A percentile compares a stretch with the other conserved stretches of the same genome.
Evolutionary conservation across 2,888 invertebrate genomes (phyloP).

Genomic region (Cyaniris semiargus): DNA sequence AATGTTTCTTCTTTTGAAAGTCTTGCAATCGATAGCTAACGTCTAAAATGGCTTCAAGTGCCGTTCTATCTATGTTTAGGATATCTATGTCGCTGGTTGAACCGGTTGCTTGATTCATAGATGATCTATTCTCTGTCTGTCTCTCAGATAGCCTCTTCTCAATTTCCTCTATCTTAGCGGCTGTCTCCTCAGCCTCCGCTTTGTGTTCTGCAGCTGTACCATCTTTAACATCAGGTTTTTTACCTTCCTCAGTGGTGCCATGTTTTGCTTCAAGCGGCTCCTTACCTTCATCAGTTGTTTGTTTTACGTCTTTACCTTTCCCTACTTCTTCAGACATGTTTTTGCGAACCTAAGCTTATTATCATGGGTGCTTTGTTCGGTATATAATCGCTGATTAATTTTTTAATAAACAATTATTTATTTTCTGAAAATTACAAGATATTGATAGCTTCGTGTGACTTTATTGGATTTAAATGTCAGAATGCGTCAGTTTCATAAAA

Average conservation of each 20-base stretch:
- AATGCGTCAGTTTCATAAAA: constrained; percentile 1
- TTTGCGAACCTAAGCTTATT: background rate
- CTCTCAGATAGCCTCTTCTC: constrained; percentile 43
- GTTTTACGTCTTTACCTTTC: constrained; percentile 21
- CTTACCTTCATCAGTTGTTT: background rate
- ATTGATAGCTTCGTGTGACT: background rate
- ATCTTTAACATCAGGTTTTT: constrained; percentile 26
- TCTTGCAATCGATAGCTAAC: constrained; percentile 62
- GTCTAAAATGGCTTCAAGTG: constrained; percentile 69
- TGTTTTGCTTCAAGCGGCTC: background rate
- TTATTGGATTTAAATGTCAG: background rate
- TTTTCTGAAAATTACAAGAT: background rate
- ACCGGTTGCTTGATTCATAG: constrained; percentile 44
- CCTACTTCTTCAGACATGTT: background rate
- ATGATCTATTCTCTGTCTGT: constrained; percentile 33
- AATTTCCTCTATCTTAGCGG: constrained; percentile 50
- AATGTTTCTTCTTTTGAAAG: constrained; percentile 64
- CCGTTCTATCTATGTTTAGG: constrained; percentile 63
- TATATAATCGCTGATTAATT: background rate
- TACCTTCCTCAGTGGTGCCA: constrained; percentile 44
- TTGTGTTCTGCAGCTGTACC: constrained; percentile 42
- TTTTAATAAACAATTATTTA: background rate
- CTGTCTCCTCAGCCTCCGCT: constrained; percentile 49
- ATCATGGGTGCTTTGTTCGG: background rate
- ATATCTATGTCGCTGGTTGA: constrained; percentile 42